These are phyloP conservation scores for Megalops atlanticus DNA, from an alignment of 2,113 vertebrate genomes.

Conservation along the genomic window DNA sequence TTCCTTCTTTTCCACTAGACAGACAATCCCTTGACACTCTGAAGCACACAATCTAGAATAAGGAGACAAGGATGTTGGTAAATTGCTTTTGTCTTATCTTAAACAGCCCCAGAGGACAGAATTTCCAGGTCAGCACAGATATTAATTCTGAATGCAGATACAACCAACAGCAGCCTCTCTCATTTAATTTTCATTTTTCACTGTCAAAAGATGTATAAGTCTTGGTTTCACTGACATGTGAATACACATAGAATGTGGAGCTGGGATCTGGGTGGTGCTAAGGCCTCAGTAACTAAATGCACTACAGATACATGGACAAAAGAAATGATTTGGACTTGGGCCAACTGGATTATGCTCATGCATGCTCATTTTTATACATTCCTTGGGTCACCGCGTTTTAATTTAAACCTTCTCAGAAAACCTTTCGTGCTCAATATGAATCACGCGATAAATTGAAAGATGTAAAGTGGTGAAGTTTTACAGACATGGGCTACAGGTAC, in stretches of 20 bases:
- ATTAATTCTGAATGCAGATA: too few species aligned
- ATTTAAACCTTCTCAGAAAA: not conserved
- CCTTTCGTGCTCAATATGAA: not conserved
- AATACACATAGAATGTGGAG: not conserved
- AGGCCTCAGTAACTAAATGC: not conserved
- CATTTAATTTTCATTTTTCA: too few species aligned
- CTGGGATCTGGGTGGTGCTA: not conserved
- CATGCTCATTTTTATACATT: not conserved
- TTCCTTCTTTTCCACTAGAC: too few species aligned
- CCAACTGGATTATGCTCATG: not conserved
- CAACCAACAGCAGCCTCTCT: too few species aligned
- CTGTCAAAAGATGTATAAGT: not conserved
- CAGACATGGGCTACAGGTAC: not conserved
- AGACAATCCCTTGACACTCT: too few species aligned
- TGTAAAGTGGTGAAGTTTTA: too few species aligned
- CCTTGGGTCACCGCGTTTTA: not conserved
- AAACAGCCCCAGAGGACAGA: too few species aligned
- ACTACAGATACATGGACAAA: not conserved
- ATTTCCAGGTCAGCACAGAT: too few species aligned
- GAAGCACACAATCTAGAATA: too few species aligned
- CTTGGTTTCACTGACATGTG: not conserved
- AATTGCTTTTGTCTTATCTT: too few species aligned
- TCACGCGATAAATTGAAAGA: not conserved
- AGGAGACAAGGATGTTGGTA: too few species aligned
- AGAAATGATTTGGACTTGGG: not conserved